Evolutionary conservation across 2,797 vertebrate genomes (phyloP).

Genomic region (Xerus rutilus): DNA sequence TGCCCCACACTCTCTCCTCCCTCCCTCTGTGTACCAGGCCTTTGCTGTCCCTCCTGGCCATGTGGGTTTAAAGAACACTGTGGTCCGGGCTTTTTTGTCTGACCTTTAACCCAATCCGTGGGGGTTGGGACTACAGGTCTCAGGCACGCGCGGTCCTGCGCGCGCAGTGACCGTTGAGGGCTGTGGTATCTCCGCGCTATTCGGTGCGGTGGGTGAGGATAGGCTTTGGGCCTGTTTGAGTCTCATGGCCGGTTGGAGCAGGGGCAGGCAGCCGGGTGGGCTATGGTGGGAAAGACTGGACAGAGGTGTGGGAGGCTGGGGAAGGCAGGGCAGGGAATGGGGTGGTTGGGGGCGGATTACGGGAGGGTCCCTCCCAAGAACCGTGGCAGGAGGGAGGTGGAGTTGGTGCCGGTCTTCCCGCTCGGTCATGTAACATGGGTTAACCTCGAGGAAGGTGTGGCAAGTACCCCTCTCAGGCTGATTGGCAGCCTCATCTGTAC

Average conservation of each 20-base stretch:
- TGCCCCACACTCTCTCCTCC: rapidly evolving
- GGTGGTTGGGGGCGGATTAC: no score
- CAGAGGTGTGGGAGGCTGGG: no score
- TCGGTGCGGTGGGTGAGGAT: neutral
- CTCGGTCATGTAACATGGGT: no score
- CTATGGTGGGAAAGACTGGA: neutral
- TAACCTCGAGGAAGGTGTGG: no score
- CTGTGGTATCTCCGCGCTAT: neutral
- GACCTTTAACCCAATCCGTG: constrained; percentile 81
- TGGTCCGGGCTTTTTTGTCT: constrained; percentile 40
- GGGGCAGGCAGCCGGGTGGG: neutral
- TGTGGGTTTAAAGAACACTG: neutral
- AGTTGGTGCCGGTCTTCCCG: no score
- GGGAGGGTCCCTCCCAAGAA: no score
- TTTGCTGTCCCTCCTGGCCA: neutral
- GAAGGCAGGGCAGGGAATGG: rapidly evolving
- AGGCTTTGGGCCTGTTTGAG: neutral
- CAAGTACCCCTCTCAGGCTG: neutral
- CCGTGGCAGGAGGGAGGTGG: no score
- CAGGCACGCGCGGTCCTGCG: rapidly evolving
- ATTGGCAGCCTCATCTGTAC: neutral
- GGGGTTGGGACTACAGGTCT: neutral
- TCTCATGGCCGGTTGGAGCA: no score
- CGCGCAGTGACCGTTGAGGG: constrained; percentile 18
- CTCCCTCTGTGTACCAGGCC: rapidly evolving